Conservation (phyloP, 2,888 invertebrate species). For the Heliconius hortense region DNA sequence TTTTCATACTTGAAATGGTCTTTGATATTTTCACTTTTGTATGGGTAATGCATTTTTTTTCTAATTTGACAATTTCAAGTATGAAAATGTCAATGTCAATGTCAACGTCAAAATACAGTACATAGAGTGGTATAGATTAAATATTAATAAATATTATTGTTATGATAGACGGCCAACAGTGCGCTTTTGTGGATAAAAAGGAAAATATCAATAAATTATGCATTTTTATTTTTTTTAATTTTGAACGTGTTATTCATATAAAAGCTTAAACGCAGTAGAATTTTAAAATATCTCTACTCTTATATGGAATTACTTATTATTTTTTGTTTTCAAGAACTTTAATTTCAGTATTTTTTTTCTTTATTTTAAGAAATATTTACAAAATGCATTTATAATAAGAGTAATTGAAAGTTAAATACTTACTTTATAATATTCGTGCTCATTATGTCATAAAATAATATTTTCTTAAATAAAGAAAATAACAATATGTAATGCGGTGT, state of each 20-base stretch:
- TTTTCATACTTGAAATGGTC: conserved; percentile 28
- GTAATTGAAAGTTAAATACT: too few species aligned
- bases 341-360: too few species aligned
- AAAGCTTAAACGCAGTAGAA: too few species aligned
- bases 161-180: conserved; percentile 13
- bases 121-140: conserved; percentile 16
- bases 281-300: too few species aligned
- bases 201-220: background rate
- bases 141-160: conserved; percentile 15
- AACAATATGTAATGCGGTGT: background rate
- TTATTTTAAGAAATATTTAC: too few species aligned
- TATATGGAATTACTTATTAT: too few species aligned
- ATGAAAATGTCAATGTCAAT: conserved; percentile 13
- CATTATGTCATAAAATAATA: too few species aligned
- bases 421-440: too few species aligned
- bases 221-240: background rate
- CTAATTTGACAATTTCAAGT: conserved; percentile 15
- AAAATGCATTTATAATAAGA: too few species aligned
- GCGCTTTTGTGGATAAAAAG: background rate
- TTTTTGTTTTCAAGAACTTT: too few species aligned
- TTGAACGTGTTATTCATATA: too few species aligned
- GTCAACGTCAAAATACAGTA: conserved; percentile 19
- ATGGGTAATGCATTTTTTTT: background rate
- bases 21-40: conserved; percentile 2
- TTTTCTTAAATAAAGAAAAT: background rate